Conservation (phyloP, 2,797 vertebrate genomes). For the Champsocephalus gunnari region DNA sequence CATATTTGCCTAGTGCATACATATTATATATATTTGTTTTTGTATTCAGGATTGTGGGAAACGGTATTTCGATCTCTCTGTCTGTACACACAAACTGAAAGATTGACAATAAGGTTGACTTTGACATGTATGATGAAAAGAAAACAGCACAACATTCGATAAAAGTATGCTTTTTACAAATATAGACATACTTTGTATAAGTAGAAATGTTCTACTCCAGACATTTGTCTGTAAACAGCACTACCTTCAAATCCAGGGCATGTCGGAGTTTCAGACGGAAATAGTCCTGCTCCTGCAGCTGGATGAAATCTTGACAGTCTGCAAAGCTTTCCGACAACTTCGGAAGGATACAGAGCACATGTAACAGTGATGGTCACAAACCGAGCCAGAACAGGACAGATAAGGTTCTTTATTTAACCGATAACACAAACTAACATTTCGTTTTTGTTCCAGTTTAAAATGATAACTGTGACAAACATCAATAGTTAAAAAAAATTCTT, state of each 20-base stretch:
- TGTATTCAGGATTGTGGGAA: too few species aligned
- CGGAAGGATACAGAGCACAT: conserved; percentile 40
- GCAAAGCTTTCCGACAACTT: conserved; percentile 89
- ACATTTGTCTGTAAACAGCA: not conserved
- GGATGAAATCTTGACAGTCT: conserved; percentile 90
- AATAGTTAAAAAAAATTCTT: not conserved
- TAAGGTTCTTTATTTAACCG: not conserved
- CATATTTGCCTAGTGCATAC: too few species aligned
- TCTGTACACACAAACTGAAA: too few species aligned
- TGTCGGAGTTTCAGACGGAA: conserved; percentile 88
- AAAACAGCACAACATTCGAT: not conserved
- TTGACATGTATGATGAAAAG: not conserved
- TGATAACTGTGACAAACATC: not conserved
- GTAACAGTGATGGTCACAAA: conserved; percentile 8
- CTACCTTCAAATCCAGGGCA: conserved; percentile 87
- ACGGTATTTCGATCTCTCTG: too few species aligned
- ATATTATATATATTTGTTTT: too few species aligned
- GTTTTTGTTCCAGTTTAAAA: not conserved
- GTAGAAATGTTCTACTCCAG: not conserved
- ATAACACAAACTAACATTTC: conserved; percentile 4
- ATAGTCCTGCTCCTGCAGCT: conserved; percentile 88
- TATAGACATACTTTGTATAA: not conserved
- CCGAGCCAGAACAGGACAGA: conserved; percentile 1
- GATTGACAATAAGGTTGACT: too few species aligned
- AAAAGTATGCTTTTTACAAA: not conserved